These are phyloP conservation scores for Drosophila subquinaria DNA, from an alignment of 2,888 invertebrate genomes.

Conservation along the genomic window DNA sequence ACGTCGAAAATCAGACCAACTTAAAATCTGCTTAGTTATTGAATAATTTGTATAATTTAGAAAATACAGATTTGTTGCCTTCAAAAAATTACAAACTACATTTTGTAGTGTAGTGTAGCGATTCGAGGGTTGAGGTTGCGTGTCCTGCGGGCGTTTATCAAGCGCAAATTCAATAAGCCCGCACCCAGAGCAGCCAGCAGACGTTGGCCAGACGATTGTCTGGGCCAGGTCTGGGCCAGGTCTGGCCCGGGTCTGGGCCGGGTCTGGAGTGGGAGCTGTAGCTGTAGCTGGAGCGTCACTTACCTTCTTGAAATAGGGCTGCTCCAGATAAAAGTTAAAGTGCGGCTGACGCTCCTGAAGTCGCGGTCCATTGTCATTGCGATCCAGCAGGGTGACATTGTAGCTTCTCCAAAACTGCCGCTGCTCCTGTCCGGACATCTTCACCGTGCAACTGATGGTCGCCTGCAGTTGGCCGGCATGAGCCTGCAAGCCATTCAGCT, in stretches of 20 bases:
- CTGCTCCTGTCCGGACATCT: constrained; percentile 62
- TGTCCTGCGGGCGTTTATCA: constrained; percentile 67
- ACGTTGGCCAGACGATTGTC: constrained; percentile 69
- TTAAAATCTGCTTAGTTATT: too few species aligned
- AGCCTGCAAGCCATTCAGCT: constrained; percentile 80
- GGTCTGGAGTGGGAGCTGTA: constrained; percentile 48
- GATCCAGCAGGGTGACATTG: constrained; percentile 89
- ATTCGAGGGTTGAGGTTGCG: constrained; percentile 49
- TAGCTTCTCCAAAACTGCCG: constrained; percentile 57
- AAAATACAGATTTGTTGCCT: too few species aligned
- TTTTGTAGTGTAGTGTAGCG: constrained; percentile 11
- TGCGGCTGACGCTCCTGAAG: constrained; percentile 86
- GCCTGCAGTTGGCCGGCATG: constrained; percentile 83
- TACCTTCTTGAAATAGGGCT: constrained; percentile 84
- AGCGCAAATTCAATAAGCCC: constrained; percentile 72
- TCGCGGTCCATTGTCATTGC: constrained; percentile 97
- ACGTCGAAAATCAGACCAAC: too few species aligned
- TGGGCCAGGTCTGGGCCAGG: constrained; percentile 61
- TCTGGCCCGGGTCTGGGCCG: constrained; percentile 12
- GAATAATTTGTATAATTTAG: too few species aligned
- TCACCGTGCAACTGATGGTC: constrained; percentile 83
- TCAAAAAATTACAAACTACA: too few species aligned
- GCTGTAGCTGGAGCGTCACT: constrained; percentile 35
- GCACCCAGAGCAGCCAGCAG: constrained; percentile 59
- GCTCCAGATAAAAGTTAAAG: constrained; percentile 77